Conservation (phyloP, 2,113 vertebrate species). For the Tachuris rubrigastra region DNA sequence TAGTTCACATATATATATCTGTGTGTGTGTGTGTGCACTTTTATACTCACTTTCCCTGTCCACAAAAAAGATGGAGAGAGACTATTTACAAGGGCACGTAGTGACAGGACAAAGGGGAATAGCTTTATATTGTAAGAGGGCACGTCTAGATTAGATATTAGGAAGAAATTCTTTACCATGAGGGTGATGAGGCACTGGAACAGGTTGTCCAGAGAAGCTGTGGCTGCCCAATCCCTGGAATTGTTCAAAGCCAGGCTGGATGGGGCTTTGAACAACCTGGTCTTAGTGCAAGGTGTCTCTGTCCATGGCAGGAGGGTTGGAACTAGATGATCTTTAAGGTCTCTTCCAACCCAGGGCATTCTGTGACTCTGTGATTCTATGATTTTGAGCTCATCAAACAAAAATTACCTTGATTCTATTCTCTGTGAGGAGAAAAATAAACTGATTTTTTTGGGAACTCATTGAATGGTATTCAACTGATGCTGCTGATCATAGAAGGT, state of each 20-base stretch:
- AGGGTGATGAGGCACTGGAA: neutral
- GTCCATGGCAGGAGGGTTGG: neutral
- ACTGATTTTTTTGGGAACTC: neutral
- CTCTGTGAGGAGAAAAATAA: fast-evolving
- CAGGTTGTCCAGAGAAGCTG: neutral
- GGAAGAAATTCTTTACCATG: neutral
- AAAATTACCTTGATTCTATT: neutral
- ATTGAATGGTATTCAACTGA: fast-evolving
- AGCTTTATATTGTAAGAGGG: neutral
- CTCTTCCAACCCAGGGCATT: neutral
- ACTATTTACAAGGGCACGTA: neutral
- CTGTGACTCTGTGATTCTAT: neutral
- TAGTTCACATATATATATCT: fast-evolving
- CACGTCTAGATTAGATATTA: neutral
- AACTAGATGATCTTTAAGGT: neutral
- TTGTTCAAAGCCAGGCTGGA: neutral
- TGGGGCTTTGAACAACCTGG: no score
- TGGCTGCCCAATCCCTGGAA: neutral
- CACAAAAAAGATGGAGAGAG: neutral
- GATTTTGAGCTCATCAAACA: neutral
- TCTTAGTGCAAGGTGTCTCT: neutral
- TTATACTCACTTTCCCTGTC: neutral
- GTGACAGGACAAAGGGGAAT: neutral
- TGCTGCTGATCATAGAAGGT: fast-evolving
- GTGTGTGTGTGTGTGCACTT: neutral